Percentiles rank a stretch among this genome's conserved stretches.
phyloP scores from a whole-genome alignment of 2,113 vertebrate genomes.

The Phylloscopus trochiloides region DNA sequence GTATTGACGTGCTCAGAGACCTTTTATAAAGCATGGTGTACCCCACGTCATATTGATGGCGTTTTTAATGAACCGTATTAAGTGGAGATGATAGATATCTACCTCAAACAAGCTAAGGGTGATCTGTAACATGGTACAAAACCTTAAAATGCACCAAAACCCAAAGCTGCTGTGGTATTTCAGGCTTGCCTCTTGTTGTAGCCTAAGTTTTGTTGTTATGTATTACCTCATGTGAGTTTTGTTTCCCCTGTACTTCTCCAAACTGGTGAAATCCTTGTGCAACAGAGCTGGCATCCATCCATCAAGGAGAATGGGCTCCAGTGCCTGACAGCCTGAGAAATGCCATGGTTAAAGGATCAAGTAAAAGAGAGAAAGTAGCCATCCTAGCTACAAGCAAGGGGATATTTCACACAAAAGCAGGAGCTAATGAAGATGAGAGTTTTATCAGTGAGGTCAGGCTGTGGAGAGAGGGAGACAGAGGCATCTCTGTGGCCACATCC shows the following conservation, averaged over 20 bases:
- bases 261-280: neutral
- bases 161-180: neutral
- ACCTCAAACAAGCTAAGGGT: neutral
- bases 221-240: neutral
- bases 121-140: fast-evolving
- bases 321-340: fast-evolving
- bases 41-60: fast-evolving
- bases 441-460: neutral
- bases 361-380: neutral
- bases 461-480: neutral
- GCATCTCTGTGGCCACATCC: neutral
- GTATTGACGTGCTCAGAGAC: neutral
- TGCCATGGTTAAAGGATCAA: fast-evolving
- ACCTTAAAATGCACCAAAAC: neutral
- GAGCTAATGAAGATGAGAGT: neutral
- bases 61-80: neutral
- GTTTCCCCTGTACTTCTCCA: neutral
- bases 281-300: fast-evolving
- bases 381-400: neutral
- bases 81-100: neutral
- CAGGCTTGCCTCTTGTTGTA: neutral
- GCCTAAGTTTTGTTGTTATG: neutral
- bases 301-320: fast-evolving
- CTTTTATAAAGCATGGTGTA: neutral
- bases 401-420: neutral